phyloP scores from a whole-genome alignment of 1,140 invertebrate species.

The Camponotus floridanus region DNA sequence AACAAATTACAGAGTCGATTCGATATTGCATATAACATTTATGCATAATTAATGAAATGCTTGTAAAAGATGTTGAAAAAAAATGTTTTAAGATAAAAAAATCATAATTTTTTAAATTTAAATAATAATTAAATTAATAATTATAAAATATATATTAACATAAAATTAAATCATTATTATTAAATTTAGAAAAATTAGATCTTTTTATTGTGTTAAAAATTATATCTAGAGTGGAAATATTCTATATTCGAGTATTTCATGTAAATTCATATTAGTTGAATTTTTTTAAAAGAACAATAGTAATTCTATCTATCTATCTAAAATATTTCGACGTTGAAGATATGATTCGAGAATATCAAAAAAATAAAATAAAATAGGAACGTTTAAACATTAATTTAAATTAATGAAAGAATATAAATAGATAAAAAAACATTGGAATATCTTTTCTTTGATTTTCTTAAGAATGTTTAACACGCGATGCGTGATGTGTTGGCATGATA shows the following conservation, averaged over 20 bases:
- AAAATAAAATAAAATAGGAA: not conserved
- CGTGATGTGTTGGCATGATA: conserved; percentile 39
- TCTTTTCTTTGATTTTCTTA: conserved; percentile 33
- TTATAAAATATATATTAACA: not conserved
- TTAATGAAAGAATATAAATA: not conserved
- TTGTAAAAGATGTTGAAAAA: too few relatives aligned
- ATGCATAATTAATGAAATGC: conserved; percentile 7
- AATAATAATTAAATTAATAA: too few relatives aligned
- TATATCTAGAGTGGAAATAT: not conserved
- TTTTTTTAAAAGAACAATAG: not conserved
- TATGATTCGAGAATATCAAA: not conserved
- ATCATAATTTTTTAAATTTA: not conserved
- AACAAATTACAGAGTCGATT: not conserved
- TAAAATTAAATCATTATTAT: not conserved
- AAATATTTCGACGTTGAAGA: not conserved
- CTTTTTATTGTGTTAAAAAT: not conserved
- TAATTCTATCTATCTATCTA: not conserved
- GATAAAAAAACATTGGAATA: not conserved
- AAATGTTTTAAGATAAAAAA: not conserved
- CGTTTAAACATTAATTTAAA: not conserved
- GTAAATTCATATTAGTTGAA: not conserved
- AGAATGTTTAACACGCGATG: conserved; percentile 51
- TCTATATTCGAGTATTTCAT: not conserved
- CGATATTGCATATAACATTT: conserved; percentile 7
- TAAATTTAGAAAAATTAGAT: not conserved